phyloP scores from a whole-genome alignment of 2,113 vertebrate species.

The Oncorhynchus masou region DNA sequence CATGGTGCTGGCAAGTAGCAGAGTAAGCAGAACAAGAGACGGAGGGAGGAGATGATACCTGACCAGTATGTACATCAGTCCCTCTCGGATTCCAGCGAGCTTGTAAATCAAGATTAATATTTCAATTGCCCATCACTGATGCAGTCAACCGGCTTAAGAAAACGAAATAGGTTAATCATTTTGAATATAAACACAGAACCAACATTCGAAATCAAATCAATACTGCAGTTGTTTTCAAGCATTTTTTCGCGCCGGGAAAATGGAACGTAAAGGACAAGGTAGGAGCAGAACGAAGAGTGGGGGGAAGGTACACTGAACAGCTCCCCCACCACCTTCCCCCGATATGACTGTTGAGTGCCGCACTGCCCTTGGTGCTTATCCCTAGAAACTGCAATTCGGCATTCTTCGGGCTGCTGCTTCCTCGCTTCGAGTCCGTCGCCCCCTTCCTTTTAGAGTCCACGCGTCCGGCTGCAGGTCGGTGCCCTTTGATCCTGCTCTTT shows the following conservation, averaged over 20 bases:
- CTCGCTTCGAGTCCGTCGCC: slow-evolving; percentile 39
- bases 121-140: slow-evolving; percentile 29
- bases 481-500: slow-evolving; percentile 70
- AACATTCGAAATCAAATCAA: slow-evolving; percentile 31
- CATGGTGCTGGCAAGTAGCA: slow-evolving; percentile 78
- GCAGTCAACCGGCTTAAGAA: background rate
- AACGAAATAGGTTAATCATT: slow-evolving; percentile 17
- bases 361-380: slow-evolving; percentile 68
- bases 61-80: slow-evolving; percentile 45
- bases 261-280: background rate
- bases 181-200: slow-evolving; percentile 36
- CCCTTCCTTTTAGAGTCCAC: slow-evolving; percentile 40
- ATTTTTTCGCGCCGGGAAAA: slow-evolving; percentile 16
- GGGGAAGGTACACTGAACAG: slow-evolving; percentile 55
- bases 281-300: background rate
- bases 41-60: slow-evolving; percentile 53
- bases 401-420: slow-evolving; percentile 27
- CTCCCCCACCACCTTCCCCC: slow-evolving; percentile 67
- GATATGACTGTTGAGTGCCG: slow-evolving; percentile 70
- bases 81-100: slow-evolving; percentile 47
- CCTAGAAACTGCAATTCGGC: background rate
- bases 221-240: slow-evolving; percentile 6
- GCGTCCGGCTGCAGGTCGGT: slow-evolving; percentile 50
- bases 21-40: slow-evolving; percentile 67
- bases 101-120: slow-evolving; percentile 29